Base-by-base conservation (phyloP, 2,888 invertebrate genomes). In the Pyrgus malvae region DNA sequence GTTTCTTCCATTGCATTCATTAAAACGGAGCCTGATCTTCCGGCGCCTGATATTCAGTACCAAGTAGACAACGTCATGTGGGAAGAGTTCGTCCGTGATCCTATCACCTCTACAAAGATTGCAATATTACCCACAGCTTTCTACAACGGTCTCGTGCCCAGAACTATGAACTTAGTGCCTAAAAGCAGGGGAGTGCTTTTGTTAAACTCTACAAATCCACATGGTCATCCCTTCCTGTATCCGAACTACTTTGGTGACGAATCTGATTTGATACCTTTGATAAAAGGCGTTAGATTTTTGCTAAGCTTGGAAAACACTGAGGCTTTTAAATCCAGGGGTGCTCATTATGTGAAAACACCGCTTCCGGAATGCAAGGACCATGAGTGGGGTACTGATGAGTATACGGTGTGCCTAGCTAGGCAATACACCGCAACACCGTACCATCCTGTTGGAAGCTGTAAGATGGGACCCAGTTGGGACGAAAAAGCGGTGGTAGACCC, bases 141-240 rank as follows among this genome's bases (percentile, higher is more conserved):
- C 67, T 94, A 94, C 67, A 84, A 92, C 58, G 91, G 91, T 0
- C 72, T 94, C 2, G 78, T 89, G 55, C 78, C 92, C 0, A 83
- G 92, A 53, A 90, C 93, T 0, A 91, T 92, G 66, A 79, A 93
- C 16, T 65, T 94, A 35, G 80, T 84, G 4, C 94, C 94, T 0
- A 85, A 86, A 61, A 94, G 94, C 61, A 83, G 92, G 64, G 94
- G 94, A 0, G 79, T 81, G 11, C 58, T 94, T 0, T 67, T 79
- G 23, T 75, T 97, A 0, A 93, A 94, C 65, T 78, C 88, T 0
- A 90, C 91, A 0, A 91, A 97, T 79, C 95, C 95, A 0, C 87
- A 91, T 65, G 94, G 94, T 0, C 83, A 91, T 33, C 96, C 96
- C 0, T 68, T 93, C 21, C 91, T 97, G 40, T 92, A 93, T 65